A percentile compares a stretch with the other conserved stretches of the same genome.
These are phyloP conservation scores for Arctia plantaginis DNA, from an alignment of 2,888 invertebrate species.

Conservation along the genomic window DNA sequence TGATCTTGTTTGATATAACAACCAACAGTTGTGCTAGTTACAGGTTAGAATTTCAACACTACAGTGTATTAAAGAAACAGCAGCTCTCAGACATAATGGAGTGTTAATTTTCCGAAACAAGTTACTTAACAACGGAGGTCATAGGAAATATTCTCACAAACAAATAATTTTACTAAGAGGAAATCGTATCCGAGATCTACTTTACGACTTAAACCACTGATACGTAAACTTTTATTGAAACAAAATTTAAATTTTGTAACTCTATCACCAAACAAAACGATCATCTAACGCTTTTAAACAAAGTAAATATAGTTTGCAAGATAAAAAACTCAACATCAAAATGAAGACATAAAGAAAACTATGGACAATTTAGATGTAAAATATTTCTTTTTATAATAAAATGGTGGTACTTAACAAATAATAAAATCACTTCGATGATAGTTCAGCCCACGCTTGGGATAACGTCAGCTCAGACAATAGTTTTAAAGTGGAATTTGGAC, in stretches of 20 bases:
- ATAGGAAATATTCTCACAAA: not conserved
- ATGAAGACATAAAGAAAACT: slow-evolving; percentile 57
- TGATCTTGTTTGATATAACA: not conserved
- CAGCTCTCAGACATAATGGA: not conserved
- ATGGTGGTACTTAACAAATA: slow-evolving; percentile 51
- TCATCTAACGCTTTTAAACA: slow-evolving; percentile 18
- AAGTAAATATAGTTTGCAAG: slow-evolving; percentile 15
- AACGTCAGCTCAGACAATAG: slow-evolving; percentile 44
- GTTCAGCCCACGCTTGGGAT: slow-evolving; percentile 59
- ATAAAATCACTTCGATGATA: slow-evolving; percentile 56
- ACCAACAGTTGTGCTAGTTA: not conserved
- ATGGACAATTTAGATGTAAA: slow-evolving; percentile 46
- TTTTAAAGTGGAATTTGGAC: slow-evolving; percentile 35
- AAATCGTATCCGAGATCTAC: not conserved
- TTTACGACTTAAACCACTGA: not conserved
- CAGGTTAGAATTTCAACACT: not conserved
- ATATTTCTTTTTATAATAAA: slow-evolving; percentile 50
- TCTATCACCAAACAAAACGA: not conserved
- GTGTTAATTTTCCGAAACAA: not conserved
- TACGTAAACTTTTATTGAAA: not conserved
- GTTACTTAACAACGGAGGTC: not conserved
- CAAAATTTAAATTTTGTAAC: not conserved
- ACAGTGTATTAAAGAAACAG: not conserved
- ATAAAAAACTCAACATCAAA: slow-evolving; percentile 22
- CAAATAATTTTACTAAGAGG: not conserved